Evolutionary conservation across 2,797 vertebrate species (phyloP).

Genomic region (Limosa lapponica): DNA sequence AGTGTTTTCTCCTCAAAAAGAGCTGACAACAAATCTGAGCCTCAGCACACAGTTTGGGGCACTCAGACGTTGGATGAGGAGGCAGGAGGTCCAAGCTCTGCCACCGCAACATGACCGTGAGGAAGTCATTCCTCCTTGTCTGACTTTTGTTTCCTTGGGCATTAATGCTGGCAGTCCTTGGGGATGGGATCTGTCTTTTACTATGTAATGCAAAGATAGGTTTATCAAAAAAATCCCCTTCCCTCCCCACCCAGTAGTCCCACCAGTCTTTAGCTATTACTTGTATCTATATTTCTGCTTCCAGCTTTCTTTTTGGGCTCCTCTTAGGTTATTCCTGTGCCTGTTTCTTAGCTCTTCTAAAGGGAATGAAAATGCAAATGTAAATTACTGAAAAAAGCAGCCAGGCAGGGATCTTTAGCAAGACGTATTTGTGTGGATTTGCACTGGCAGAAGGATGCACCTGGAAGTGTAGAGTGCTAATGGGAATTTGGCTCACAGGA

Average conservation of each 20-base stretch:
- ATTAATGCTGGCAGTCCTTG: not conserved
- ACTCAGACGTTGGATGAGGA: not conserved
- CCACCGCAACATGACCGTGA: accelerated
- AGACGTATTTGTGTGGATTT: not conserved
- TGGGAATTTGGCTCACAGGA: not conserved
- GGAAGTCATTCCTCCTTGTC: not conserved
- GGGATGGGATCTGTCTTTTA: not conserved
- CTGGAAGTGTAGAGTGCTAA: not conserved
- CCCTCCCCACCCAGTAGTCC: not conserved
- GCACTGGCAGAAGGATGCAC: not conserved
- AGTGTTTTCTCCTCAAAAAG: not conserved
- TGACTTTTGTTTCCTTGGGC: not conserved
- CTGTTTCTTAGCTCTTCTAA: not conserved
- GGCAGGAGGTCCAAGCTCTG: not conserved
- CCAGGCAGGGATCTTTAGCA: not conserved
- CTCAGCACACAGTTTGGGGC: not conserved
- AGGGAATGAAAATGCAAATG: not conserved
- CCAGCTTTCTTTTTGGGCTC: not conserved
- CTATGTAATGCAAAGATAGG: not conserved
- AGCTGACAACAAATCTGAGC: not conserved
- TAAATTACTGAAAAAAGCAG: not conserved
- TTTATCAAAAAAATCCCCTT: not conserved
- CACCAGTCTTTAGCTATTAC: not conserved
- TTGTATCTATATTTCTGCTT: not conserved
- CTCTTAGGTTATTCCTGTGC: not conserved